These are phyloP conservation scores for Drosophila longiperda DNA, from an alignment of 2,888 invertebrate species.

Conservation along the genomic window DNA sequence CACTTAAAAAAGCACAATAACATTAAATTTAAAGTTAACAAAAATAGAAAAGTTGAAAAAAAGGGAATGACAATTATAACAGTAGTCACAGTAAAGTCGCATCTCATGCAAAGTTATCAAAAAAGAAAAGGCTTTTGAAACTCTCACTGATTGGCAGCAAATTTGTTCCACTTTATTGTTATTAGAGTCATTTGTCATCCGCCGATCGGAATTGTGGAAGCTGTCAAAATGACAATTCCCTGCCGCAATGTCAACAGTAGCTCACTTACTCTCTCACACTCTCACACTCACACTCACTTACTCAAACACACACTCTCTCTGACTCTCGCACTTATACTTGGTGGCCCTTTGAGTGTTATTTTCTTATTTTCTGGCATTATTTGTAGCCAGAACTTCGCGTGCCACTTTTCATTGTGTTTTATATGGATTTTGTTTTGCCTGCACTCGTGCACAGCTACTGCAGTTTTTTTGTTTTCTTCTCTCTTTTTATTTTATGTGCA, in stretches of 20 bases:
- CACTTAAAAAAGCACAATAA: constrained; percentile 5
- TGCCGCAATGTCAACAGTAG: constrained; percentile 45
- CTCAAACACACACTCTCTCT: not conserved
- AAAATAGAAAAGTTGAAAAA: not conserved
- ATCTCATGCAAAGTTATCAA: constrained; percentile 19
- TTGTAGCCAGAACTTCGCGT: constrained; percentile 48
- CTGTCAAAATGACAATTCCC: constrained; percentile 59
- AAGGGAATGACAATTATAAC: constrained; percentile 10
- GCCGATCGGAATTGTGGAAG: constrained; percentile 47
- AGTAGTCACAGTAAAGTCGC: constrained; percentile 14
- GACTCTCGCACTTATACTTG: constrained; percentile 10
- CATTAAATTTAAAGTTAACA: not conserved
- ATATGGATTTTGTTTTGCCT: constrained; percentile 22
- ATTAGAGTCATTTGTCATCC: constrained; percentile 39
- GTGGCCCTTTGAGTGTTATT: constrained; percentile 37
- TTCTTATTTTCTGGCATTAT: constrained; percentile 28
- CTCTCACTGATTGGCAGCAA: constrained; percentile 49
- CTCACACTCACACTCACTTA: constrained; percentile 1
- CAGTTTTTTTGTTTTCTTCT: constrained; percentile 17
- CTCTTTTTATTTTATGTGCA: constrained; percentile 15
- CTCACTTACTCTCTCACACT: constrained; percentile 5
- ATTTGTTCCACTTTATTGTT: constrained; percentile 53
- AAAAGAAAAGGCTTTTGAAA: constrained; percentile 10
- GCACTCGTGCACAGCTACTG: constrained; percentile 35
- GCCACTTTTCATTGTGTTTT: constrained; percentile 41